Conservation (phyloP, 2,888 invertebrate species). For the Nemotelus nigrinus region DNA sequence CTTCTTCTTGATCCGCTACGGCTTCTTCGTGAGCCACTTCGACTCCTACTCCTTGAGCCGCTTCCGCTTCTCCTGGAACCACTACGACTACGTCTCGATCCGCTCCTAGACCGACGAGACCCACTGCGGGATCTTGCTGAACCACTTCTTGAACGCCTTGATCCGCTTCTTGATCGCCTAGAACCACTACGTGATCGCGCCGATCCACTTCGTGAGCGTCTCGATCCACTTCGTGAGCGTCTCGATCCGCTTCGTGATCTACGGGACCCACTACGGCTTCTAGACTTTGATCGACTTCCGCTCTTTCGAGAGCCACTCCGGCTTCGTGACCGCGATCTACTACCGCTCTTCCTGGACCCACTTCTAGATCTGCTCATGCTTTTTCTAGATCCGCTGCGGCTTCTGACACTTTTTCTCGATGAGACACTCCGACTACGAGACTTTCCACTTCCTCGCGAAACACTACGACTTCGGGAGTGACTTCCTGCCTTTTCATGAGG, state of each 20-base stretch:
- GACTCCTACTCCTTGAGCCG: conserved; percentile 53
- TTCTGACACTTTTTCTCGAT: conserved; percentile 52
- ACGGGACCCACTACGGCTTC: conserved; percentile 56
- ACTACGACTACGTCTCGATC: conserved; percentile 54
- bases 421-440: conserved; percentile 52
- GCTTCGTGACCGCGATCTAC: conserved; percentile 51
- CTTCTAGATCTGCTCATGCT: conserved; percentile 53
- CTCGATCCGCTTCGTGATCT: conserved; percentile 57
- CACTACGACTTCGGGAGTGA: conserved; percentile 56
- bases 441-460: conserved; percentile 54
- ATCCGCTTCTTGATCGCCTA: conserved; percentile 53
- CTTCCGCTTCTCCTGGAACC: conserved; percentile 50
- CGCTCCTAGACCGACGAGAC: conserved; percentile 56
- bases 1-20: conserved; percentile 58
- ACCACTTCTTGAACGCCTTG: conserved; percentile 53
- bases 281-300: conserved; percentile 51
- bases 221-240: conserved; percentile 52
- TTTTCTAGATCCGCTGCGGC: conserved; percentile 52
- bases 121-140: conserved; percentile 45
- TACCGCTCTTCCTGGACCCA: conserved; percentile 56
- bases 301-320: conserved; percentile 57
- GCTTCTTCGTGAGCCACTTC: conserved; percentile 56
- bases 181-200: conserved; percentile 55
- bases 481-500: conserved; percentile 53
- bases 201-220: conserved; percentile 52